Evolutionary conservation across 2,797 vertebrate genomes (phyloP).

Genomic region (Petrocephalus sullivani): DNA sequence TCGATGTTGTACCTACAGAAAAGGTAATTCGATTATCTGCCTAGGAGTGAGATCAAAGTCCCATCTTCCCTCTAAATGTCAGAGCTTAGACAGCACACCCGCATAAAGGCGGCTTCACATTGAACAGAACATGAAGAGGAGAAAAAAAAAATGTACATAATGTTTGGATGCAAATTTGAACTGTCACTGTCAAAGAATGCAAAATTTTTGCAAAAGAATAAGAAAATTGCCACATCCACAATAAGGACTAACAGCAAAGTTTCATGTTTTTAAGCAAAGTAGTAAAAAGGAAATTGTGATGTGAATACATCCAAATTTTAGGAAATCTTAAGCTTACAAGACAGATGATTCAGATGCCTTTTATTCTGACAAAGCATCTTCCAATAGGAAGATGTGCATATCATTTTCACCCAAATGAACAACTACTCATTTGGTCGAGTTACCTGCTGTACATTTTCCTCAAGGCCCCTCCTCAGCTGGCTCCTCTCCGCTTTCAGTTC

Average conservation of each 20-base stretch:
- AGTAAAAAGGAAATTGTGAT: background rate
- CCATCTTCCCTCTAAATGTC: background rate
- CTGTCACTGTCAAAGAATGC: background rate
- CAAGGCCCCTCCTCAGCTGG: constrained; percentile 49
- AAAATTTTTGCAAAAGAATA: background rate
- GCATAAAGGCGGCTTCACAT: background rate
- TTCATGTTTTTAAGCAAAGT: background rate
- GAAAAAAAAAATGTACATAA: background rate
- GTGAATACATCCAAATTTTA: background rate
- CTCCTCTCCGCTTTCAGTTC: constrained; percentile 48
- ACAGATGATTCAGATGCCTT: background rate
- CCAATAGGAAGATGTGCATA: background rate
- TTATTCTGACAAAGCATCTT: background rate
- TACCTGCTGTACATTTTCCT: constrained; percentile 39
- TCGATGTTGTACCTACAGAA: background rate
- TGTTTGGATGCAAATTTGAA: background rate
- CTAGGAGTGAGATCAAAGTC: background rate
- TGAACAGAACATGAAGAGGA: background rate
- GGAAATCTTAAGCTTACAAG: background rate
- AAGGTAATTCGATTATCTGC: background rate
- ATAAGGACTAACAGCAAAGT: background rate
- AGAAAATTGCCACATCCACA: background rate
- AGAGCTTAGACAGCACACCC: background rate
- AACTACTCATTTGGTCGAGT: background rate
- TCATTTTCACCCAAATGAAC: background rate